These are phyloP conservation scores for human DNA, from an alignment of 2,113 vertebrate species.

Conservation along the genomic window GRCh38 chr11:43628001-43628500, in stretches of 20 bases:
- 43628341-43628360: not conserved
- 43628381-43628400: not conserved
- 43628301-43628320: slow-evolving; percentile 59
- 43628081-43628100: slow-evolving; percentile 34
- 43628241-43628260: not conserved
- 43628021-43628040: not conserved
- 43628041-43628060: not conserved
- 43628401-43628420: slow-evolving; percentile 15
- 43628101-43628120: slow-evolving; percentile 60
- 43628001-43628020: slow-evolving; percentile 24
- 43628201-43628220: slow-evolving; percentile 6
- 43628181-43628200: not conserved
- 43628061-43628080: slow-evolving; percentile 21
- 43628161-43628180: not conserved
- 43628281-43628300: slow-evolving; percentile 36
- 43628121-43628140: slow-evolving; percentile 57
- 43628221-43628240: not conserved
- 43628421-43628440: not conserved
- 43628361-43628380: not conserved
- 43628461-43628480: slow-evolving; percentile 1
- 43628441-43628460: not conserved
- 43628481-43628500: not conserved
- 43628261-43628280: not conserved
- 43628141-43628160: slow-evolving; percentile 41
- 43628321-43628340: not conserved